Evolutionary conservation across 2,888 invertebrate genomes (phyloP), one percentile per base, ranked within the genome.

Genomic region (Napeogenes sylphis): DNA sequence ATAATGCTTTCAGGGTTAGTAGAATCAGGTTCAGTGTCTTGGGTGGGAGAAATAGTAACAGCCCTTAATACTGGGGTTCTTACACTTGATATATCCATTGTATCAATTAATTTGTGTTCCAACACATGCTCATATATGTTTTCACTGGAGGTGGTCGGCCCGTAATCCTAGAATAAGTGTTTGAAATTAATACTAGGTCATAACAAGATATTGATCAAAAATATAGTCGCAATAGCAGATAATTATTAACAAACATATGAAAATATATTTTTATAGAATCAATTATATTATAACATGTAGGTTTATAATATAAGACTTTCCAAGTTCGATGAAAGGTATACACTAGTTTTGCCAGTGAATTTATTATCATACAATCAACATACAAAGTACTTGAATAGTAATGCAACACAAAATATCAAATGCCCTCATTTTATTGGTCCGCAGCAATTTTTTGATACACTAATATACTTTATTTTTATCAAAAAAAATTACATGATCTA

Each of bases 71-170:
- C 85, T 70, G 88, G 89, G 75, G 89, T 84, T 77, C 89, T 83
- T 70, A 88, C 84, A 78, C 85, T 87, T 71, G 85, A 81, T 73
- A 86, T 74, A 81, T 85, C 89, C 89, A 91, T 90, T 77, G 78
- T 83, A 73, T 86, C 84, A 76, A 82, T 83, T 89, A 90, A 75
- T 89, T 88, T 85, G 75, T 85, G 84, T 77, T 88, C 91, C 86
- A 87, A 82, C 73, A 85, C 81, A 80, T 84, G 83, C 71, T 84
- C 84, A 82, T 82, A 87, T 66, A 86, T 83, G 81, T 83, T 86
- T 84, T 90, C 88, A 89, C 82, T 87, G 90, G 90, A 79, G 91
- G 90, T 81, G 90, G 90, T 77, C 90, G 90, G 87, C 90, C 91
- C 88, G 84, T 88, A 89, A 87, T 85, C 84, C 91, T 91, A 77